A percentile compares a stretch with the other conserved stretches of the same genome.
Conservation (phyloP, 2,113 vertebrate species). For the Columba janthina region DNA sequence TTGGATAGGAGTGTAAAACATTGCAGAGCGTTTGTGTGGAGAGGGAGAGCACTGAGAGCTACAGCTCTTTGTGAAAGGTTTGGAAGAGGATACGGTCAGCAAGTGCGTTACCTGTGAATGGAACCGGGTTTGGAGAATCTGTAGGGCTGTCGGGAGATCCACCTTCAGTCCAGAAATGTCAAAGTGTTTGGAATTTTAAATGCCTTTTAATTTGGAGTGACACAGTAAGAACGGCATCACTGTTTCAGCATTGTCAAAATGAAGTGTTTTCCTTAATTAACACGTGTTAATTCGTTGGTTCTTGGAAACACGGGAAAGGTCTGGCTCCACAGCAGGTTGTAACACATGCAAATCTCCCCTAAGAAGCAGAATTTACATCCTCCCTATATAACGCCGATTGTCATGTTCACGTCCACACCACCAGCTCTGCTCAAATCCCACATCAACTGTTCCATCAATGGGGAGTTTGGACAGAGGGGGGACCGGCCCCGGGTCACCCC, state of each 20-base stretch:
- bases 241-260: neutral
- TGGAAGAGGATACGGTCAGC: neutral
- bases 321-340: neutral
- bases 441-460: neutral
- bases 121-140: neutral
- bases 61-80: neutral
- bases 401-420: accelerated
- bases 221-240: accelerated
- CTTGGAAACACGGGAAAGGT: neutral
- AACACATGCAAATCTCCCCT: neutral
- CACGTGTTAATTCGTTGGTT: accelerated
- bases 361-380: neutral
- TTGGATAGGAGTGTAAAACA: neutral
- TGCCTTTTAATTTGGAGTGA: neutral
- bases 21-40: neutral
- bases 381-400: accelerated
- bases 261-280: neutral
- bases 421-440: neutral
- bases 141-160: neutral
- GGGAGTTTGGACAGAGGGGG: neutral
- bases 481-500: neutral
- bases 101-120: neutral
- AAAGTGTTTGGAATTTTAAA: neutral
- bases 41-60: neutral
- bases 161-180: accelerated